Percentiles rank a stretch among this genome's conserved stretches.
Conservation (phyloP, 2,113 vertebrate species). For the Stigmatopora argus region DNA sequence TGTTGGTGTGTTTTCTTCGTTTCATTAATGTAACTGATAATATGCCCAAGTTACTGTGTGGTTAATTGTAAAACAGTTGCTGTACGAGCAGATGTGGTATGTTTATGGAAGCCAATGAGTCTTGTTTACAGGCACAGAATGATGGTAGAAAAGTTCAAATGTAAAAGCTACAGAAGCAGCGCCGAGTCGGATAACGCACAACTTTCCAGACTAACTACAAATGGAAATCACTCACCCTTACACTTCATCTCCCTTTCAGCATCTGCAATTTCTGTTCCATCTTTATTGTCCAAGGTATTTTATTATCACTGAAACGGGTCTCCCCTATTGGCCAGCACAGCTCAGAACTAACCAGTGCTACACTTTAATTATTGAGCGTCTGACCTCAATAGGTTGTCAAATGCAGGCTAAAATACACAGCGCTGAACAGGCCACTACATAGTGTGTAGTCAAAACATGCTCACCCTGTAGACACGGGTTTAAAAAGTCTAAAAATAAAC, state of each 20-base stretch:
- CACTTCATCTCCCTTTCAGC: conserved; percentile 20
- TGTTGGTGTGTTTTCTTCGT: too few relatives aligned
- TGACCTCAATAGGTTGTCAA: conserved; percentile 70
- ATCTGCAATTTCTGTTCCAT: conserved; percentile 20
- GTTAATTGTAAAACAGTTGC: too few relatives aligned
- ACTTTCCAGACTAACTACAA: conserved; percentile 6
- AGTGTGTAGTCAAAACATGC: conserved; percentile 38
- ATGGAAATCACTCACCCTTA: conserved; percentile 9
- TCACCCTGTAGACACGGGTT: conserved; percentile 43
- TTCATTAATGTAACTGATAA: too few relatives aligned
- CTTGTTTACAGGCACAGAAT: too few relatives aligned
- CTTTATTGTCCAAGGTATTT: conserved; percentile 16
- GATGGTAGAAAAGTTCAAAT: not conserved
- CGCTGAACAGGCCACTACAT: conserved; percentile 27
- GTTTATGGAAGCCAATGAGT: too few relatives aligned
- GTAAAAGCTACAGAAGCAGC: not conserved
- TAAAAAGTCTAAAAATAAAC: conserved; percentile 57
- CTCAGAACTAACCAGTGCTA: conserved; percentile 62
- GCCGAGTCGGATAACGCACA: not conserved
- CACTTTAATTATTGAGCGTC: conserved; percentile 66
- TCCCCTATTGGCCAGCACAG: conserved; percentile 48
- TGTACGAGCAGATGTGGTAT: too few relatives aligned
- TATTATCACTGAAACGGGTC: conserved; percentile 33
- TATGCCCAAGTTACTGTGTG: too few relatives aligned
- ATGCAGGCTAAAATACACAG: conserved; percentile 50